Percentiles rank a stretch among this genome's conserved stretches.
phyloP scores from a whole-genome alignment of 1,140 invertebrate species.

The Branchinecta lynchi region DNA sequence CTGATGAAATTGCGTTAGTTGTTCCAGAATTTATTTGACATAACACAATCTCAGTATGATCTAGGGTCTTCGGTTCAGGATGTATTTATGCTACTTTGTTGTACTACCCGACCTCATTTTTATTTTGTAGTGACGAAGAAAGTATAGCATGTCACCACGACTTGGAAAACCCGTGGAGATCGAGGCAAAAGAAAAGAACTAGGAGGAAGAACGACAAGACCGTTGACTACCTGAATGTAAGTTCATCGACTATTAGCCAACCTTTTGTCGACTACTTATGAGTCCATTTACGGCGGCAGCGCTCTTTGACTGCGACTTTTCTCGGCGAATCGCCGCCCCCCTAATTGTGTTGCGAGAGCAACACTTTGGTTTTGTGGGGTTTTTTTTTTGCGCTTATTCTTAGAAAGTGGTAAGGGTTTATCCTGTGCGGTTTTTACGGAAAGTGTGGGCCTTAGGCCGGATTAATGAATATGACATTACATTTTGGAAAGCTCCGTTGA shows the following conservation, averaged over 20 bases:
- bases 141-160: background rate
- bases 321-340: background rate
- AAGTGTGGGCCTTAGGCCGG: too few relatives aligned
- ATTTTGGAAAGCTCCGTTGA: too few relatives aligned
- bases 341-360: background rate
- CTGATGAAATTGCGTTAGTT: background rate
- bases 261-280: background rate
- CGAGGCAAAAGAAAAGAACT: background rate
- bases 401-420: too few relatives aligned
- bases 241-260: background rate
- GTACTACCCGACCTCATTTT: background rate
- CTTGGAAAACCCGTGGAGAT: background rate
- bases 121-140: background rate
- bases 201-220: background rate
- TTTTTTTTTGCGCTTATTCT: background rate
- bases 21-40: too few relatives aligned
- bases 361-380: background rate
- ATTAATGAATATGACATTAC: too few relatives aligned
- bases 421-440: too few relatives aligned
- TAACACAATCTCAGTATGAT: too few relatives aligned
- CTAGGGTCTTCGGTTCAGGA: background rate
- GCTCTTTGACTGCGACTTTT: background rate
- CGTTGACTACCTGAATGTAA: background rate
- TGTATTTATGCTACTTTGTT: background rate
- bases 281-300: background rate